Evolutionary conservation across 1,140 invertebrate species (phyloP).

Genomic region (Pseudomyrmex pallidus): DNA sequence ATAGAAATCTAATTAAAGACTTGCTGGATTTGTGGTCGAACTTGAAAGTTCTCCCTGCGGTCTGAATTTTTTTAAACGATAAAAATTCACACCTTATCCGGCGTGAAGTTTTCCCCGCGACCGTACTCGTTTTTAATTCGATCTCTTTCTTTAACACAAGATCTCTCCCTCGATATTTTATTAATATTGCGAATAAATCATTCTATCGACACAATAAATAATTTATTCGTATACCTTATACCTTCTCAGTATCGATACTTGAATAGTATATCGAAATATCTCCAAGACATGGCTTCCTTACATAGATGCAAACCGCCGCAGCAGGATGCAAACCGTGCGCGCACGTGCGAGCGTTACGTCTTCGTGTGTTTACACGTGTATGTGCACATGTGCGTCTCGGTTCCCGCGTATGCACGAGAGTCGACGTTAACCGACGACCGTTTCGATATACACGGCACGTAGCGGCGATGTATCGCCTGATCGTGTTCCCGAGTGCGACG

Average conservation of each 20-base stretch:
- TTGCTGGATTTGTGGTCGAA: neutral
- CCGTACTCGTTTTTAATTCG: no score
- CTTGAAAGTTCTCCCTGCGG: no score
- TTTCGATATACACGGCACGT: conserved; percentile 72
- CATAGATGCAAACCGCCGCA: conserved; percentile 20
- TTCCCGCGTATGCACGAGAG: conserved; percentile 65
- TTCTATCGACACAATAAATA: neutral
- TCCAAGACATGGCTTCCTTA: conserved; percentile 12
- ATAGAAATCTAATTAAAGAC: conserved; percentile 30
- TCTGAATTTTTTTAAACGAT: no score
- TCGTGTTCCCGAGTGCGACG: conserved; percentile 71
- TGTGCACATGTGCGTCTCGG: neutral
- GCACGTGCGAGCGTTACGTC: conserved; percentile 58
- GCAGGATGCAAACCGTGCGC: conserved; percentile 33
- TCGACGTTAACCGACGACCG: conserved; percentile 70
- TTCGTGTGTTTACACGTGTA: conserved; percentile 27
- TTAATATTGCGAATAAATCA: conserved; percentile 20
- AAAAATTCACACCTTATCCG: no score
- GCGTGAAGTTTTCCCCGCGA: no score
- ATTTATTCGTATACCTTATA: conserved; percentile 14
- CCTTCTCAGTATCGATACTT: conserved; percentile 17
- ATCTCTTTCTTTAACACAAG: neutral
- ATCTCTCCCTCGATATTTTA: neutral
- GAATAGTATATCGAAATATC: conserved; percentile 19
- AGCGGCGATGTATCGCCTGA: conserved; percentile 73